These are phyloP conservation scores for Chiloscyllium plagiosum DNA, from an alignment of 2,113 vertebrate genomes.

Conservation along the genomic window DNA sequence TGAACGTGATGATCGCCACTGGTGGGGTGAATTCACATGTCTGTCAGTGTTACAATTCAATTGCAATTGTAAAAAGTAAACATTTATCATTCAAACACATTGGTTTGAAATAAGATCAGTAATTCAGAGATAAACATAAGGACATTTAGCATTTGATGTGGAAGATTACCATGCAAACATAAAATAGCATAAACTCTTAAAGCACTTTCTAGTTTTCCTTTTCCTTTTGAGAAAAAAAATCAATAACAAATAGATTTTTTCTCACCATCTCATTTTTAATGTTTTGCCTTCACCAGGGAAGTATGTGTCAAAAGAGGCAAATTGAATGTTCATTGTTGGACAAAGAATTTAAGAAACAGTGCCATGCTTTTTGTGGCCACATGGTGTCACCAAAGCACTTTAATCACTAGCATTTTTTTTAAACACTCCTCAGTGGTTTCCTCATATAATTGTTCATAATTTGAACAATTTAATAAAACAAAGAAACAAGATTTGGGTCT, in stretches of 20 bases:
- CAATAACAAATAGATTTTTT: not conserved
- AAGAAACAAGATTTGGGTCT: not conserved
- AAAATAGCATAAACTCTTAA: not conserved
- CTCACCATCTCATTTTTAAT: not conserved
- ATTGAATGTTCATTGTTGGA: not conserved
- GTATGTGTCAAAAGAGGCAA: not conserved
- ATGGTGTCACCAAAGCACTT: conserved; percentile 20
- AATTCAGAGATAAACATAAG: not conserved
- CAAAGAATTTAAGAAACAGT: not conserved
- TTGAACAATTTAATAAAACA: conserved; percentile 26
- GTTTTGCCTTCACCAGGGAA: not conserved
- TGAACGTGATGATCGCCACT: too few relatives aligned
- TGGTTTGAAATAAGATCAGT: not conserved
- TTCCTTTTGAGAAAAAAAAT: not conserved
- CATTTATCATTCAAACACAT: not conserved
- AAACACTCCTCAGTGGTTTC: not conserved
- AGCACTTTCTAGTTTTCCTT: not conserved
- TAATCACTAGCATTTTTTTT: not conserved
- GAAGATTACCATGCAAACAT: not conserved
- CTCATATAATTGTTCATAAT: not conserved
- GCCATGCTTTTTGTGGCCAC: conserved; percentile 30
- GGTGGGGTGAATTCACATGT: too few relatives aligned
- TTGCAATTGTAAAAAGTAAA: not conserved
- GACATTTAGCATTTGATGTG: not conserved
- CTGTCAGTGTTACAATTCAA: too few relatives aligned